Evolutionary conservation across 1,140 invertebrate species (phyloP).

Genomic region (Drosophila truncata): DNA sequence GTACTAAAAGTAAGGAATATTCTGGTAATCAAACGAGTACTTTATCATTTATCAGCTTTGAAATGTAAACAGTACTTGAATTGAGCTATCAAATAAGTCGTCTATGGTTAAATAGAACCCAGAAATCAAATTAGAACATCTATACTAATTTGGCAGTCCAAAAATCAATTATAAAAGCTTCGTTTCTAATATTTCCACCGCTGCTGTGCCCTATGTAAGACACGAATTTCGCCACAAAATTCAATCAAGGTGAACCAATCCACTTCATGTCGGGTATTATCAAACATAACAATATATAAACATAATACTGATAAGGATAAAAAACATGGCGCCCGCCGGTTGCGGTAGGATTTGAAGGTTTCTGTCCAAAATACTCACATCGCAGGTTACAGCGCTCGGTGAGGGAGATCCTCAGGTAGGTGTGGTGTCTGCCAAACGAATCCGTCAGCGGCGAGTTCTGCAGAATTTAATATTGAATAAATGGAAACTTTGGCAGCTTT

Average conservation of each 20-base stretch:
- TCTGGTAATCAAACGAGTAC: constrained; percentile 9
- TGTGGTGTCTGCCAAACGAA: constrained; percentile 94
- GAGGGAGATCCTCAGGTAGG: constrained; percentile 97
- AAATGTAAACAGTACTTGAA: constrained; percentile 9
- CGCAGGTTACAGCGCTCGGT: constrained; percentile 98
- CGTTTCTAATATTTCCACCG: constrained; percentile 5
- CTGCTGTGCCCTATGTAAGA: constrained; percentile 16
- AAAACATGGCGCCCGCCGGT: constrained; percentile 19
- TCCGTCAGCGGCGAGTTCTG: constrained; percentile 87
- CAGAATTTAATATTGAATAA: constrained; percentile 5
- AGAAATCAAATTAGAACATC: constrained; percentile 31
- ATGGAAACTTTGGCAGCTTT: background rate
- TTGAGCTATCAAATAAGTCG: constrained; percentile 5
- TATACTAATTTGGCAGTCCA: constrained; percentile 10
- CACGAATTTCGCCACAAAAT: constrained; percentile 65
- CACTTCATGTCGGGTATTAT: constrained; percentile 24
- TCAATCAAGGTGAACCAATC: constrained; percentile 42
- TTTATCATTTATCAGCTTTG: constrained; percentile 4
- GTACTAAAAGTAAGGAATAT: background rate
- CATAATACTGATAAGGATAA: constrained; percentile 38
- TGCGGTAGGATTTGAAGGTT: constrained; percentile 21
- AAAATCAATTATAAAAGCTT: background rate
- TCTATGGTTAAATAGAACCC: background rate
- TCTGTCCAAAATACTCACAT: constrained; percentile 89
- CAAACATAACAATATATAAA: constrained; percentile 13